Evolutionary conservation across 2,113 vertebrate genomes (phyloP).

Genomic region (Hemibagrus wyckioides): DNA sequence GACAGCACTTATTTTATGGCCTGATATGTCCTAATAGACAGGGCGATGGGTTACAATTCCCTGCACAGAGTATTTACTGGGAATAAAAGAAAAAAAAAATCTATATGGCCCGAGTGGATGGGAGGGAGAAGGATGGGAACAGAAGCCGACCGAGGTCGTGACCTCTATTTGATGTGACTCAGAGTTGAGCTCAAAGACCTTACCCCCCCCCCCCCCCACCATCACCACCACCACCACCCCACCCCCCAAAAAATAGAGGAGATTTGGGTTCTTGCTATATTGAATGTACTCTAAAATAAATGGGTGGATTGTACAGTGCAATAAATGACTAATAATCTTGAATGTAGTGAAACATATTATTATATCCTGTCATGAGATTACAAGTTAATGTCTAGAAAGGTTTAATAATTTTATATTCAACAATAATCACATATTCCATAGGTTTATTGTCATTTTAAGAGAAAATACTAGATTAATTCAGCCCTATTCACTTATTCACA

Average conservation of each 20-base stretch:
- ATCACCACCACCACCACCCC: no score
- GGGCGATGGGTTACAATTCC: slow-evolving; percentile 27
- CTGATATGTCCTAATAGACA: slow-evolving; percentile 7
- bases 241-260: background rate
- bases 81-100: slow-evolving; percentile 17
- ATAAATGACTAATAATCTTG: background rate
- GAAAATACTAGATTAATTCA: no score
- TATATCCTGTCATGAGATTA: background rate
- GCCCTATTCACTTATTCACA: no score
- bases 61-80: slow-evolving; percentile 26
- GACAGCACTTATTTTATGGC: background rate
- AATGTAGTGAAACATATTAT: background rate
- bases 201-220: no score
- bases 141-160: slow-evolving; percentile 29
- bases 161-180: slow-evolving; percentile 43
- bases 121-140: slow-evolving; percentile 24
- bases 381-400: background rate
- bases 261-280: background rate
- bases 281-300: background rate
- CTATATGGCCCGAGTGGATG: background rate
- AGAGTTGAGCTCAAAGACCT: slow-evolving; percentile 38
- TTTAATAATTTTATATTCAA: no score
- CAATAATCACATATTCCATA: no score
- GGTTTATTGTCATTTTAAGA: no score
- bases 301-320: background rate